phyloP scores from a whole-genome alignment of 2,888 invertebrate species.

The Dryobotodes eremita region DNA sequence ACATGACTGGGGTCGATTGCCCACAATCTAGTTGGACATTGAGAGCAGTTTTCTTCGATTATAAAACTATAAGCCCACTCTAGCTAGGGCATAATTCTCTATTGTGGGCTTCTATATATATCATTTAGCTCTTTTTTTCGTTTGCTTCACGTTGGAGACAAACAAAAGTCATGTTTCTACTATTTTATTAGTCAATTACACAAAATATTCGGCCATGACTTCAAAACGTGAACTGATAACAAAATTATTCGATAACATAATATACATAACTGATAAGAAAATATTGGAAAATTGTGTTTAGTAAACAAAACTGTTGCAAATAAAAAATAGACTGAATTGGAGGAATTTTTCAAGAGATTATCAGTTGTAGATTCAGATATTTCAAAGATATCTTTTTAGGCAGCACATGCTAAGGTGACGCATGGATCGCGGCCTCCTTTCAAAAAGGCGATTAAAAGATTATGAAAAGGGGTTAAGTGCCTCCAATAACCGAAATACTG shows the following conservation, averaged over 20 bases:
- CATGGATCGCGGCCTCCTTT: not conserved
- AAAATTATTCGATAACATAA: constrained; percentile 63
- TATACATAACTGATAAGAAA: constrained; percentile 64
- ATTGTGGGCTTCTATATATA: not conserved
- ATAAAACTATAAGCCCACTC: not conserved
- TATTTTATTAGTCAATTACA: not conserved
- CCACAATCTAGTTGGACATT: not conserved
- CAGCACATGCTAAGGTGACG: not conserved
- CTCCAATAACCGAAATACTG: too few relatives aligned
- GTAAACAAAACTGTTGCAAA: constrained; percentile 70
- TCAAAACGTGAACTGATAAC: constrained; percentile 71
- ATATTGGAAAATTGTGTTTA: constrained; percentile 62
- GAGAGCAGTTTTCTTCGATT: not conserved
- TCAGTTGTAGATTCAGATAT: constrained; percentile 20
- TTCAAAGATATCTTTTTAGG: not conserved
- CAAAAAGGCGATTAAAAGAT: not conserved
- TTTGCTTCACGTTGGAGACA: not conserved
- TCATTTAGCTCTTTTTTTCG: not conserved
- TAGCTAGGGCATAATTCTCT: not conserved
- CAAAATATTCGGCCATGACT: constrained; percentile 71
- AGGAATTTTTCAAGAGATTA: constrained; percentile 40
- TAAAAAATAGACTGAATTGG: not conserved
- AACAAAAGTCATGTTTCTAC: too few relatives aligned
- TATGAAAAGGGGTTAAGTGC: not conserved
- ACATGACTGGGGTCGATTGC: not conserved